phyloP scores from a whole-genome alignment of 2,888 invertebrate genomes.

The Eudiplozoon nipponicum region DNA sequence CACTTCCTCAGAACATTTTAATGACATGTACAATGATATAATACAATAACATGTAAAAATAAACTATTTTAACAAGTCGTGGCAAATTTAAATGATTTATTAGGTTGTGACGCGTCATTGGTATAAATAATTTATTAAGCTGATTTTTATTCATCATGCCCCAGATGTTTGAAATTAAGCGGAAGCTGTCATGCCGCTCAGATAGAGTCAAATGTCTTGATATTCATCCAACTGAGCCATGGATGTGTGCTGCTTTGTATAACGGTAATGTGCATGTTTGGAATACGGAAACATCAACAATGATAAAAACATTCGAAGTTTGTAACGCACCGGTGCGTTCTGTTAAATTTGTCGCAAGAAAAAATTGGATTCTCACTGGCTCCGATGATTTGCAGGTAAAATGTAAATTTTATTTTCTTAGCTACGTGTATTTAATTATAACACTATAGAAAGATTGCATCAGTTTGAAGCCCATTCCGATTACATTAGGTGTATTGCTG shows the following conservation, averaged over 20 bases:
- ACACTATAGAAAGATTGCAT: conserved; percentile 72
- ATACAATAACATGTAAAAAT: too few relatives aligned
- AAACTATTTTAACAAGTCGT: too few relatives aligned
- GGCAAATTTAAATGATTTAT: too few relatives aligned
- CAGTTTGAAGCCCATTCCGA: conserved; percentile 91
- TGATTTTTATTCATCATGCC: too few relatives aligned
- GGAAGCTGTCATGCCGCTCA: conserved; percentile 74
- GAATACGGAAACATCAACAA: conserved; percentile 54
- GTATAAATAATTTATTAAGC: too few relatives aligned
- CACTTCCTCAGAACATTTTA: too few relatives aligned
- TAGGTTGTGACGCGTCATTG: too few relatives aligned
- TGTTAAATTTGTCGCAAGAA: conserved; percentile 71
- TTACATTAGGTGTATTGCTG: conserved; percentile 69
- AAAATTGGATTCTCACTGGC: conserved; percentile 90
- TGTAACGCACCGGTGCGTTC: conserved; percentile 82
- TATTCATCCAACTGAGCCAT: conserved; percentile 79
- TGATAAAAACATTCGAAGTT: conserved; percentile 34
- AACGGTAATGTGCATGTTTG: conserved; percentile 96
- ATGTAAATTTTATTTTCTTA: conserved; percentile 2
- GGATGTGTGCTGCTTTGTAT: conserved; percentile 88
- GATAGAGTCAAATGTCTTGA: conserved; percentile 92
- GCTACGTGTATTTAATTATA: conserved; percentile 75
- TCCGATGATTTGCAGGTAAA: conserved; percentile 33
- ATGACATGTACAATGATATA: too few relatives aligned
- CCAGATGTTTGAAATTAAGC: conserved; percentile 76